A percentile compares a stretch with the other conserved stretches of the same genome.
phyloP scores from a whole-genome alignment of 2,888 invertebrate genomes.

The Morpho deidamia region DNA sequence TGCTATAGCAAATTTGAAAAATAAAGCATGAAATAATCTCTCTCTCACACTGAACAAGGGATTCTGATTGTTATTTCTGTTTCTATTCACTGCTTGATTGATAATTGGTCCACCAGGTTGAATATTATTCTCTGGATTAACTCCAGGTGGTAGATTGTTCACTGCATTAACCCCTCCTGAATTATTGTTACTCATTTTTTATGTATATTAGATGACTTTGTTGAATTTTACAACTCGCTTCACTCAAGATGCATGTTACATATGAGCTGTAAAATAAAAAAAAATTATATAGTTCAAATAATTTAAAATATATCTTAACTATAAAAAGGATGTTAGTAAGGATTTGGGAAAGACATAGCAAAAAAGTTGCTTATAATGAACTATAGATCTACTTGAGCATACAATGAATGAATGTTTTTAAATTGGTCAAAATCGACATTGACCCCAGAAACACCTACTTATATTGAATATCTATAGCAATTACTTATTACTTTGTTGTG shows the following conservation, averaged over 20 bases:
- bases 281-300: neutral
- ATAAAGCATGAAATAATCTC: conserved; percentile 95
- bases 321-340: conserved; percentile 40
- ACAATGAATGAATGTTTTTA: conserved; percentile 20
- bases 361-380: neutral
- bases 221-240: conserved; percentile 1
- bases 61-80: conserved; percentile 82
- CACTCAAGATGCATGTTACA: conserved; percentile 41
- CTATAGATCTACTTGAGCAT: conserved; percentile 7
- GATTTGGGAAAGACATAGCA: conserved; percentile 24
- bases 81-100: conserved; percentile 70
- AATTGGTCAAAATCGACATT: conserved; percentile 32
- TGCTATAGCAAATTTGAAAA: conserved; percentile 93
- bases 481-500: too few relatives aligned
- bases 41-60: conserved; percentile 92
- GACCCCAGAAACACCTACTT: conserved; percentile 24
- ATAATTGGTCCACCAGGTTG: conserved; percentile 77
- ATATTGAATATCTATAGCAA: too few relatives aligned
- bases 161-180: conserved; percentile 52
- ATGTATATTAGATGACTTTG: too few relatives aligned
- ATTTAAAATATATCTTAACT: conserved; percentile 28
- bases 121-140: conserved; percentile 73
- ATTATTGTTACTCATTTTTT: conserved; percentile 57
- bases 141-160: conserved; percentile 68
- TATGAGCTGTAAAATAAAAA: conserved; percentile 45